Conservation (phyloP, 23 tunicate species). For the Halocynthia roretzi region DNA sequence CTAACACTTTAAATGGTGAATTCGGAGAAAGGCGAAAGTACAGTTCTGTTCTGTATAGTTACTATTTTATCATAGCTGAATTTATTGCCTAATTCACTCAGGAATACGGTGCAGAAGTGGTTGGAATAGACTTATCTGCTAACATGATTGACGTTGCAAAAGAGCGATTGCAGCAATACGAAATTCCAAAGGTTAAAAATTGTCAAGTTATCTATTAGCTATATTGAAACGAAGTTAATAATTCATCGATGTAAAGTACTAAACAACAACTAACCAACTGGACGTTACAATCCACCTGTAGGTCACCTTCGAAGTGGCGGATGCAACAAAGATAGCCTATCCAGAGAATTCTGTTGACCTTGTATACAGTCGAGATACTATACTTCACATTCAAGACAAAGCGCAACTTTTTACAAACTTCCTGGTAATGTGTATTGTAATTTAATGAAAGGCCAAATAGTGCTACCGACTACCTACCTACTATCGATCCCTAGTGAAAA, state of each 20-base stretch:
- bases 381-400: slow-evolving; percentile 28
- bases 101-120: slow-evolving; percentile 37
- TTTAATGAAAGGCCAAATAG: too few species aligned
- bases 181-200: slow-evolving; percentile 17
- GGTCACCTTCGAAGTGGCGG: slow-evolving; percentile 35
- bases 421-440: neutral
- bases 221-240: too few species aligned
- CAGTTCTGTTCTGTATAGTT: too few species aligned
- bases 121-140: slow-evolving; percentile 34
- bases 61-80: too few species aligned
- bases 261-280: too few species aligned
- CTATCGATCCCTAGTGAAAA: too few species aligned
- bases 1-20: too few species aligned
- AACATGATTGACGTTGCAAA: slow-evolving; percentile 43
- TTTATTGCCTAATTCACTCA: neutral
- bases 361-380: slow-evolving; percentile 35
- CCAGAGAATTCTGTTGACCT: slow-evolving; percentile 28
- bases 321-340: slow-evolving; percentile 21
- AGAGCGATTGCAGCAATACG: slow-evolving; percentile 14
- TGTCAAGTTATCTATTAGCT: too few species aligned
- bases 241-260: too few species aligned
- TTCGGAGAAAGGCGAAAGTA: too few species aligned
- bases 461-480: too few species aligned
- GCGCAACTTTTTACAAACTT: slow-evolving; percentile 24
- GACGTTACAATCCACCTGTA: neutral